Percentiles rank a stretch among this genome's conserved stretches.
These are phyloP conservation scores for Ichneumon xanthorius DNA, from an alignment of 2,888 invertebrate genomes.

Conservation along the genomic window DNA sequence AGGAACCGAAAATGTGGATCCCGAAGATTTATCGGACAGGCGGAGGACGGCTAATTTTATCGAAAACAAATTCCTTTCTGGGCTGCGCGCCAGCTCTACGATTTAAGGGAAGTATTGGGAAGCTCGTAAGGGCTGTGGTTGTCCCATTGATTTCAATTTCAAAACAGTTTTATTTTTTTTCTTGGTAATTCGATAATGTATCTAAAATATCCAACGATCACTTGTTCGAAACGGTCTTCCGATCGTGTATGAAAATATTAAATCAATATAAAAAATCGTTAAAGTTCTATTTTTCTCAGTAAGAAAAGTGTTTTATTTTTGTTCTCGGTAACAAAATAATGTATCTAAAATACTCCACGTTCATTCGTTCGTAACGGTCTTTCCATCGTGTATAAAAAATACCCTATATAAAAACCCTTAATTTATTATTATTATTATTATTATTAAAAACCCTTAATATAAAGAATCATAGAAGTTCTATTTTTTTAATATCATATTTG, in stretches of 20 bases:
- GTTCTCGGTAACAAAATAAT: background rate
- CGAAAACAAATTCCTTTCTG: slow-evolving; percentile 15
- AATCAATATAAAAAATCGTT: no score
- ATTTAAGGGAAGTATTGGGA: background rate
- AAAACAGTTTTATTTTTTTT: no score
- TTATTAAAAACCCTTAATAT: no score
- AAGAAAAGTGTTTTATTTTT: background rate
- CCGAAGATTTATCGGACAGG: slow-evolving; percentile 56
- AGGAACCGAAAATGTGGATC: slow-evolving; percentile 27
- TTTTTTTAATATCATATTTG: no score
- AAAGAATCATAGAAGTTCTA: no score
- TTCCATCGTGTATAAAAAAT: background rate
- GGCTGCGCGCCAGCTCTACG: background rate
- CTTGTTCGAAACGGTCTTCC: no score
- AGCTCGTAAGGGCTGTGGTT: background rate
- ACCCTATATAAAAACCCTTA: no score
- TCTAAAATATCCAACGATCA: no score
- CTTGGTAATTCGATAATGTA: no score
- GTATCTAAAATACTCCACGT: no score
- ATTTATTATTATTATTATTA: no score
- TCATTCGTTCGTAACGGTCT: background rate
- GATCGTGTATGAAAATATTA: no score
- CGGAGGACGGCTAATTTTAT: slow-evolving; percentile 17
- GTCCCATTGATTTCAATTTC: background rate
- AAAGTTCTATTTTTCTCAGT: background rate